These are phyloP conservation scores for Cossypha heuglini DNA, from an alignment of 2,797 vertebrate genomes.

Conservation along the genomic window DNA sequence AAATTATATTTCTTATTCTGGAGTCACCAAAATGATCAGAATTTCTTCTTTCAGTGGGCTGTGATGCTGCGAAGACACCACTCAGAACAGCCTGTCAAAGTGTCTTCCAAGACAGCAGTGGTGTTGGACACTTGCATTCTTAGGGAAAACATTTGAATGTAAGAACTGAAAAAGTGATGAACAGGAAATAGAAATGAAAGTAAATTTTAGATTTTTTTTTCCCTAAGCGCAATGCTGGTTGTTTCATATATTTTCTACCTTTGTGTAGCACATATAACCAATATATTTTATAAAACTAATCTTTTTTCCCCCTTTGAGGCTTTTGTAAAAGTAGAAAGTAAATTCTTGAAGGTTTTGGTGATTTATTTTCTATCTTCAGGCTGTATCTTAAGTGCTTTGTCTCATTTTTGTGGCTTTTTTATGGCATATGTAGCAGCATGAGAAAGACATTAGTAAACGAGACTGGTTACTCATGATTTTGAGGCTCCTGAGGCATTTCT, in stretches of 20 bases:
- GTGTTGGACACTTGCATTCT: neutral
- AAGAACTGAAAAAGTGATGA: neutral
- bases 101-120: neutral
- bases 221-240: neutral
- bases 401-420: constrained; percentile 25
- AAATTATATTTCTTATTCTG: neutral
- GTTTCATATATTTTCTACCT: neutral
- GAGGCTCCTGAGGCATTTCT: neutral
- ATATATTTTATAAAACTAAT: neutral
- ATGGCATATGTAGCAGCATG: neutral
- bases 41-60: neutral
- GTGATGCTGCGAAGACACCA: neutral
- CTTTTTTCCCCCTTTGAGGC: neutral
- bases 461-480: neutral
- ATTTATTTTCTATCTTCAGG: constrained; percentile 19
- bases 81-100: neutral
- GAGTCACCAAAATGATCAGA: neutral
- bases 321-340: neutral
- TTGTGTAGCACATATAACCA: neutral
- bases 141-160: neutral
- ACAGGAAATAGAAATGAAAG: neutral
- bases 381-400: constrained; percentile 1
- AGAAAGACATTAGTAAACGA: constrained; percentile 25
- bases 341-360: neutral
- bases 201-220: neutral